Evolutionary conservation across 2,888 invertebrate species (phyloP), one percentile per base, ranked within the genome.

Genomic region (Glaucopsyche alexis): DNA sequence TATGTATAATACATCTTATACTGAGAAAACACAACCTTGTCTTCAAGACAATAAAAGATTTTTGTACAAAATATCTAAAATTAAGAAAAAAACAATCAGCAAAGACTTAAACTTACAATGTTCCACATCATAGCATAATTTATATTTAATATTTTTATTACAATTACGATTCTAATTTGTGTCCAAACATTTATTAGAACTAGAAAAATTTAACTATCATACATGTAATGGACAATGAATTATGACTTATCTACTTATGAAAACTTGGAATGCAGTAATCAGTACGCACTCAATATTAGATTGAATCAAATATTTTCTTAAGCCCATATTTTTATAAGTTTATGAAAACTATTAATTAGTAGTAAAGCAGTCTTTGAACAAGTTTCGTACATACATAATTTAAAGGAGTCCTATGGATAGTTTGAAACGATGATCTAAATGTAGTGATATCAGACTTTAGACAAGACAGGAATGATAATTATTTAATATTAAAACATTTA

Each of bases 1-100:
- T 52, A 52, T 50, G 50, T 52, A 52, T 52, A 16, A 52, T 52
- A 50, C n/a, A 14, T 50, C 7, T n/a, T 50, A 50, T 14, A 52
- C 16, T 1, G 16, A 52, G 19, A 55, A 55, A 29, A 55, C 19
- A 55, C 11, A 19, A 55, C 9, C 3, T 19, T 11, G 55, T 19
- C 55, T 55, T 55, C 19, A 55, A 55, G 19, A 55, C 55, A 11
- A 11, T 55, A 55, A 11, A 2, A 13, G 42, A 7, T 42, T 47
- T 55, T 55, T 19, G 19, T 55, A 55, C 55, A 55, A 55, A 55
- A 55, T 6, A 29, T 52, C 52, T 55, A 55, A 55, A 55, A 29
- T 19, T 55, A 55, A 19, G 19, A 47, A 11, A 13, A 4, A 29
- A 19, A 55, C 19, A 52, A 11, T 55, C 11, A 55, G 11, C 19